These are phyloP conservation scores for Drosophila anomelani DNA, from an alignment of 2,888 invertebrate species.

Conservation along the genomic window DNA sequence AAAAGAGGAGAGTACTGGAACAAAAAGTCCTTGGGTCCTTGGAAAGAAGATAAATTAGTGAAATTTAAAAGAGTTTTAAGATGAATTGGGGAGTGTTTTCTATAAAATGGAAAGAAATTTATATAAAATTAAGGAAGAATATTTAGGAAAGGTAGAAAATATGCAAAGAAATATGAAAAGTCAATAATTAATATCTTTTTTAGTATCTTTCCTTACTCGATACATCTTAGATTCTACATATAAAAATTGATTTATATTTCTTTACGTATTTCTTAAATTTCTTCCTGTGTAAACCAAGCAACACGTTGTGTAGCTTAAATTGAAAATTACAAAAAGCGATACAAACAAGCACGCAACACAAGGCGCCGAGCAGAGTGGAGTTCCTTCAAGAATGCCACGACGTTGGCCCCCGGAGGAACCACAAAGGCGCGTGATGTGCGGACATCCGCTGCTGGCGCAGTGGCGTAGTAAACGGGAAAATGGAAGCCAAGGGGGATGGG, in stretches of 20 bases:
- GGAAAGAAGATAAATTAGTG: background rate
- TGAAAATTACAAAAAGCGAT: slow-evolving; percentile 71
- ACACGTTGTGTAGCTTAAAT: slow-evolving; percentile 74
- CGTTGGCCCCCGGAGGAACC: slow-evolving; percentile 26
- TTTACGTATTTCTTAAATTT: background rate
- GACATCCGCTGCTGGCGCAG: slow-evolving; percentile 25
- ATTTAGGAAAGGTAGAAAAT: no score
- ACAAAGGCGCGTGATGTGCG: slow-evolving; percentile 45
- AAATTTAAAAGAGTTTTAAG: background rate
- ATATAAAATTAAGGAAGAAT: background rate
- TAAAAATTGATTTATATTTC: no score
- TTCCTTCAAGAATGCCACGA: slow-evolving; percentile 35
- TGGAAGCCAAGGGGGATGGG: background rate
- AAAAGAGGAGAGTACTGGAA: background rate
- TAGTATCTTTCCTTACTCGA: no score
- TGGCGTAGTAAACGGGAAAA: slow-evolving; percentile 2
- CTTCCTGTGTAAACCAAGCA: slow-evolving; percentile 51
- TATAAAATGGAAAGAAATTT: background rate
- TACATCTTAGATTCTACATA: no score
- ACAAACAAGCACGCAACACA: slow-evolving; percentile 52
- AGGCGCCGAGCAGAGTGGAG: slow-evolving; percentile 12
- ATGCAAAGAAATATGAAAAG: no score
- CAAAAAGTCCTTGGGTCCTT: no score
- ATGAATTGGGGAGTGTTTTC: background rate
- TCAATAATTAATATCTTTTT: no score